Percentiles rank a stretch among this genome's conserved stretches.
These are phyloP conservation scores for Erpornis zantholeuca DNA, from an alignment of 2,113 vertebrate species.

Conservation along the genomic window DNA sequence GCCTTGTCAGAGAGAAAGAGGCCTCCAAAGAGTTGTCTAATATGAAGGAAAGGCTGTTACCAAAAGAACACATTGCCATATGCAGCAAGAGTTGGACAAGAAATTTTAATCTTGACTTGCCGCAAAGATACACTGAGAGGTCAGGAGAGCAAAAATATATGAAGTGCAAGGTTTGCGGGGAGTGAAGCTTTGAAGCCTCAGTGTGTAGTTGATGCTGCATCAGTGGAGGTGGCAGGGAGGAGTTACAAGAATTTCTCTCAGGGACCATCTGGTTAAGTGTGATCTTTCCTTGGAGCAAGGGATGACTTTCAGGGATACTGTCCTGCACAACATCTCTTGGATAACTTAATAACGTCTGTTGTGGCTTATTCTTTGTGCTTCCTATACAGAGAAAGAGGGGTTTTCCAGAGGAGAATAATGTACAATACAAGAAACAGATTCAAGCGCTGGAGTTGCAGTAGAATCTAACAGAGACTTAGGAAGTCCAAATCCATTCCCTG, in stretches of 20 bases:
- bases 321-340: constrained; percentile 4
- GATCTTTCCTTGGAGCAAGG: not conserved
- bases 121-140: not conserved
- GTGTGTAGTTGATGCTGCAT: not conserved
- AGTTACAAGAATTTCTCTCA: constrained; percentile 1
- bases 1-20: not conserved
- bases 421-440: constrained; percentile 16
- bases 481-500: not conserved
- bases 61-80: not conserved
- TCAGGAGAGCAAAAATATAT: not conserved
- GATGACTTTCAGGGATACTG: not conserved
- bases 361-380: not conserved
- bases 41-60: constrained; percentile 34
- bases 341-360: constrained; percentile 25
- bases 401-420: constrained; percentile 8
- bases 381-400: not conserved
- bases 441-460: not conserved
- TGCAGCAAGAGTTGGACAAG: not conserved
- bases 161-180: not conserved
- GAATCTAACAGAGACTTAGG: not conserved
- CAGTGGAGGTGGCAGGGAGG: not conserved
- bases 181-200: not conserved
- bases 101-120: not conserved
- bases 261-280: not conserved
- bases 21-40: constrained; percentile 3